phyloP scores from a whole-genome alignment of 2,888 invertebrate genomes.

The Tanaodytes sp. region DNA sequence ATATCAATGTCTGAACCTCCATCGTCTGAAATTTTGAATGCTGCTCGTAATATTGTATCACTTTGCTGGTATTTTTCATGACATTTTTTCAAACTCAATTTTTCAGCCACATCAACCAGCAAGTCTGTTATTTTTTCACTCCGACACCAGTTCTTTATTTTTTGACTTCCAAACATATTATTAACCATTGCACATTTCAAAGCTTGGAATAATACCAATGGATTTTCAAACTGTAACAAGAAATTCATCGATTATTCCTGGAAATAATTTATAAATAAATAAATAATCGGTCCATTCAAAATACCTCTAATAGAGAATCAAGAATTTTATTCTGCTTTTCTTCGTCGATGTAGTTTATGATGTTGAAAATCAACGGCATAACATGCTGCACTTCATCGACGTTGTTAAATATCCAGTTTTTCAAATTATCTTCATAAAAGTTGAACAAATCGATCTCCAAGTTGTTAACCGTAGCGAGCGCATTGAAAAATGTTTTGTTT shows the following conservation, averaged over 20 bases:
- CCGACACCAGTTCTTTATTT: conserved; percentile 74
- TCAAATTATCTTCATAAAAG: conserved; percentile 72
- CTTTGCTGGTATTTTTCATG: conserved; percentile 54
- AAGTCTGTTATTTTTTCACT: conserved; percentile 71
- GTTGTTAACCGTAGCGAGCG: conserved; percentile 69
- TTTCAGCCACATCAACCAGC: conserved; percentile 69
- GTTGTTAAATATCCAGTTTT: conserved; percentile 75
- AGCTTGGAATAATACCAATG: conserved; percentile 57
- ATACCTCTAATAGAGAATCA: conserved; percentile 76
- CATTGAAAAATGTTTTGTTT: conserved; percentile 74
- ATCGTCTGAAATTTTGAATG: conserved; percentile 63
- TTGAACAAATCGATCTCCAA: conserved; percentile 62
- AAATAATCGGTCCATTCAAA: no score
- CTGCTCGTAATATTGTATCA: conserved; percentile 60
- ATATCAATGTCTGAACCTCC: conserved; percentile 62
- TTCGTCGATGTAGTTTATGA: conserved; percentile 75
- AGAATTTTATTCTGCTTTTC: conserved; percentile 76
- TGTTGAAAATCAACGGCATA: conserved; percentile 78
- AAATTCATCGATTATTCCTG: neutral
- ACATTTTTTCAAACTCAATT: conserved; percentile 57
- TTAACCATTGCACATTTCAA: conserved; percentile 70
- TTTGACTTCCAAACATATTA: conserved; percentile 69
- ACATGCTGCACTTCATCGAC: conserved; percentile 75
- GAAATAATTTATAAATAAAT: no score
- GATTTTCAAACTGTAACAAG: conserved; percentile 60